Evolutionary conservation across 2,797 vertebrate species (phyloP), one percentile per base, ranked within the genome.

Genomic region (Orientallactaga sibirica): DNA sequence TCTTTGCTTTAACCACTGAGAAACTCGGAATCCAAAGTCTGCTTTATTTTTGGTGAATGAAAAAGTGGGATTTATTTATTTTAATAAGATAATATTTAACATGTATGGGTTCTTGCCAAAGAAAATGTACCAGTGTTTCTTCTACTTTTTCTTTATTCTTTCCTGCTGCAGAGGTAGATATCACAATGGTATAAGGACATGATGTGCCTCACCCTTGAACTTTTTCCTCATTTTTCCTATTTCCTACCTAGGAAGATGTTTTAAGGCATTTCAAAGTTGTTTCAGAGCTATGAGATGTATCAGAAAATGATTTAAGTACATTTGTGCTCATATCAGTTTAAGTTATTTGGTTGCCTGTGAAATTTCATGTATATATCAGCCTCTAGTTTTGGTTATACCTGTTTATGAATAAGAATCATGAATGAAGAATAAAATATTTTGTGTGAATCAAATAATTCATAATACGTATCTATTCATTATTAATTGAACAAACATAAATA

Each of bases 361-460:
- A 16, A 3, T 94, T 90, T 95, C 70, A 94, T 88, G 87, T 86
- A n/a, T 94, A 12, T 70, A 41, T 94, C 77, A n/a, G 43, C 14
- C n/a, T 92, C 43, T 37, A n/a, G 11, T 90, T 79, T 90, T 8
- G 55, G 24, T 74, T 37, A 76, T 75, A 2, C 12, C 22, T 93
- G 2, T 85, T 93, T 87, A 29, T 52, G 24, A 90, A 95, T 68
- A 89, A 3, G 78, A 83, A 12, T 90, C 33, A 70, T 92, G 86
- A 93, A 66, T 58, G 61, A 81, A 89, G n/a, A 93, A 24, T 55
- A 25, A 88, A 93, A 74, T 92, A 91, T 87, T 94, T 95, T 92
- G 41, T 88, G 77, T 86, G 41, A 95, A 73, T 52, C 91, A 76
- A 79, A 88, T n/a, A 95, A 75, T 82, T 90, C 19, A 79, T 27